Percentiles rank a stretch among this genome's conserved stretches.
Conservation (phyloP, 2,113 vertebrate genomes). For the Eubucco bourcierii region DNA sequence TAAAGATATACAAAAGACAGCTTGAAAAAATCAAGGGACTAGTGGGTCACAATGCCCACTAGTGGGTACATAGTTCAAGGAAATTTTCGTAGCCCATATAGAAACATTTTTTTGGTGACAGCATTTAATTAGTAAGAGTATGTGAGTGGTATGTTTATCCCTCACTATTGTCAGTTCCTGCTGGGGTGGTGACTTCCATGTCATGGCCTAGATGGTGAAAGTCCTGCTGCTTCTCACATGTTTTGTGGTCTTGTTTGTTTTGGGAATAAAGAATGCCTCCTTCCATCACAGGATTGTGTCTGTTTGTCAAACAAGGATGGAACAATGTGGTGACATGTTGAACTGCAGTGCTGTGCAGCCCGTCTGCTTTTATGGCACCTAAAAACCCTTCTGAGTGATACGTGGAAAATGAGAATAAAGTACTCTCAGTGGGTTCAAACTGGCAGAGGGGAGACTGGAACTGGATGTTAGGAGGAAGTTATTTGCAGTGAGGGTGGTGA, state of each 20-base stretch:
- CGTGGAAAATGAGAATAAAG: not conserved
- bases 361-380: not conserved
- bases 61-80: not conserved
- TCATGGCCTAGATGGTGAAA: not conserved
- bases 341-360: not conserved
- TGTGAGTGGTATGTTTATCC: not conserved
- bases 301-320: not conserved
- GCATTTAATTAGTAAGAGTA: not conserved
- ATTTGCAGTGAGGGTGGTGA: too few species aligned
- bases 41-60: not conserved
- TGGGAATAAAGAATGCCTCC: not conserved
- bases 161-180: not conserved
- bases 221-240: not conserved
- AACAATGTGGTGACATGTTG: not conserved
- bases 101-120: not conserved
- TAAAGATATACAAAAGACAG: not conserved
- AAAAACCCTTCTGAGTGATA: not conserved
- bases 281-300: not conserved
- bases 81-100: not conserved
- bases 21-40: not conserved
- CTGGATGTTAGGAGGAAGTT: too few species aligned
- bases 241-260: not conserved
- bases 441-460: too few species aligned
- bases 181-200: not conserved
- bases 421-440: not conserved